Percentiles rank a stretch among this genome's conserved stretches.
phyloP scores from a whole-genome alignment of 2,888 invertebrate species.

The Eupithecia centaureata region DNA sequence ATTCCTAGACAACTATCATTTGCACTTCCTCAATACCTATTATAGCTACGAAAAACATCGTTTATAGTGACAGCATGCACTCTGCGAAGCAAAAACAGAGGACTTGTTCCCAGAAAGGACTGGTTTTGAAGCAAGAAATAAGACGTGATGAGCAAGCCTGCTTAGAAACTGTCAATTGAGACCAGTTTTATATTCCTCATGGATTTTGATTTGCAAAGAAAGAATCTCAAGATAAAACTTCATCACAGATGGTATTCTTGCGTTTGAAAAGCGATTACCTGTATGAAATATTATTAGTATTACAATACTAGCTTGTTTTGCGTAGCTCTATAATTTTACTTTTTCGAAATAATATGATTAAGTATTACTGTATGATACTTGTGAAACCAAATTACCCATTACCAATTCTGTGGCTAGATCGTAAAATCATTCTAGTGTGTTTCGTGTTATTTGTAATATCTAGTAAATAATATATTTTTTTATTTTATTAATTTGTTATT shows the following conservation, averaged over 20 bases:
- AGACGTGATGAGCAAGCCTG: conserved; percentile 58
- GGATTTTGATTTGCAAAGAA: conserved; percentile 25
- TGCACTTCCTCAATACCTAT: conserved; percentile 36
- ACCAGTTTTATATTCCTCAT: conserved; percentile 39
- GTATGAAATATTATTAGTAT: too few relatives aligned
- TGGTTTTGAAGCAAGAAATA: conserved; percentile 59
- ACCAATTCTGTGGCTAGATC: too few relatives aligned
- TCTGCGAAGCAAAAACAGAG: conserved; percentile 41
- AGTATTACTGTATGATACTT: too few relatives aligned
- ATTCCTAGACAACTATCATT: conserved; percentile 24
- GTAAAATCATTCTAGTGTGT: too few relatives aligned
- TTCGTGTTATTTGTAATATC: too few relatives aligned
- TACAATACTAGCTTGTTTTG: too few relatives aligned
- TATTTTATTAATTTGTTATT: too few relatives aligned
- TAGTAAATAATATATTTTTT: too few relatives aligned
- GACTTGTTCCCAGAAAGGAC: conserved; percentile 58
- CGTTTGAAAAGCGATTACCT: background rate
- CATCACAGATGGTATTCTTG: background rate
- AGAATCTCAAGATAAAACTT: background rate
- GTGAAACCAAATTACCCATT: too few relatives aligned
- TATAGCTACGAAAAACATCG: conserved; percentile 23
- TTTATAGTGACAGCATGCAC: conserved; percentile 25
- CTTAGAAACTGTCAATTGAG: conserved; percentile 44
- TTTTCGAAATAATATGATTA: too few relatives aligned
- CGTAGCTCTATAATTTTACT: too few relatives aligned